Conservation (phyloP, 2,113 vertebrate species). For the Ceyx melanurus region DNA sequence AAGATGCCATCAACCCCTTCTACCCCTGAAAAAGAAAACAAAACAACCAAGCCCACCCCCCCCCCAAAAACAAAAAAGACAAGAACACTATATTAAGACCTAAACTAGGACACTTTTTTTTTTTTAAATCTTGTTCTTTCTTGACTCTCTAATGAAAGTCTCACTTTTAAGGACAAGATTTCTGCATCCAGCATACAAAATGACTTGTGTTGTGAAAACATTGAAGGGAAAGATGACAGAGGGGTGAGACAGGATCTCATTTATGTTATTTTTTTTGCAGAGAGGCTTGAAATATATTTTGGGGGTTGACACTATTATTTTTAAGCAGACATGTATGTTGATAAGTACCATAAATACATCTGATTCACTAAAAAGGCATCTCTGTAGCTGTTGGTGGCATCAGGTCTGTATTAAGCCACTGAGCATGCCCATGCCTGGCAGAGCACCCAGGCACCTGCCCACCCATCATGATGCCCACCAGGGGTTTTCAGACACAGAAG, state of each 20-base stretch:
- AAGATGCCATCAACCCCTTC: not conserved
- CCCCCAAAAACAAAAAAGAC: no score
- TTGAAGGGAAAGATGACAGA: not conserved
- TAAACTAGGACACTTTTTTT: not conserved
- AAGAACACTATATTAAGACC: no score
- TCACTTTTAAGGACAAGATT: not conserved
- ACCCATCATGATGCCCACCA: not conserved
- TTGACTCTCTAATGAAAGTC: not conserved
- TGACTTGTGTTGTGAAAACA: not conserved
- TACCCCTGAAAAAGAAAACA: not conserved
- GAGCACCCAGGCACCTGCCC: not conserved
- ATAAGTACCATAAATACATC: not conserved
- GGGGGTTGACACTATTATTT: not conserved
- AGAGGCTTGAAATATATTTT: rapidly evolving
- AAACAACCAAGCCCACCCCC: not conserved
- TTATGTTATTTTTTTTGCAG: not conserved
- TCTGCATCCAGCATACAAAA: not conserved
- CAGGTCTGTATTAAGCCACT: no score
- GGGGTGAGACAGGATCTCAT: not conserved
- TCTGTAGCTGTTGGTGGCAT: no score
- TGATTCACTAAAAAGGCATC: not conserved
- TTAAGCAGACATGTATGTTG: not conserved
- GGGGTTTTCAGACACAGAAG: not conserved
- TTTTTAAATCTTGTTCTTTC: not conserved
- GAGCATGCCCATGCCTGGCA: not conserved